Evolutionary conservation across 2,797 vertebrate genomes (phyloP), one percentile per base, ranked within the genome.

Genomic region (Thaleichthys pacificus): DNA sequence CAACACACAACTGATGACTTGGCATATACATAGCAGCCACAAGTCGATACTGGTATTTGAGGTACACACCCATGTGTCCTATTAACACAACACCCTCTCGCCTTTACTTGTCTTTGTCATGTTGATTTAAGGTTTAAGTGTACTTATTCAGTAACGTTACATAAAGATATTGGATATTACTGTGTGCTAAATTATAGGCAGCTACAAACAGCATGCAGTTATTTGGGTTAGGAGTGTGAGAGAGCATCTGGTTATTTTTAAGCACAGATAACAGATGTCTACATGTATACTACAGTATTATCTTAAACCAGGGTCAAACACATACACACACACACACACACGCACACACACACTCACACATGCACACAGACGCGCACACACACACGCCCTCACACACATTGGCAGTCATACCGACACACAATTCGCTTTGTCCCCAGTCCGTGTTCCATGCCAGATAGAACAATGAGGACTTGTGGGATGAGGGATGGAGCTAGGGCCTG

Each of bases 361-460:
- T 15, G 28, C 49, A 30, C n/a, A 28, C 54, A 32, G 49, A 30
- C 38, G 15, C 28, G 14, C 22, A 0, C 54, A 19, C 67, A 35
- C 67, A 11, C 49, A 57, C 12, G 3, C 51, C 61, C 74, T 79
- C 69, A 75, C 76, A 80, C 67, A 75, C 77, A 84, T 64, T 79
- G 80, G 76, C 56, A 49, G 17, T 12, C 47, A 15, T 66, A 66
- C 57, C 15, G 65, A 62, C 58, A 35, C 35, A 21, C 66, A 75
- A 75, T 9, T 30, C 71, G 61, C 82, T 84, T 90, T 92, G 84
- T 90, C 77, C 82, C 69, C 73, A 72, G 54, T 73, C 74, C 79
- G 79, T 83, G 81, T 82, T 90, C 85, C 86, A 82, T 85, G 80
- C 58, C 77, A 75, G 47, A 73, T 75, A 83, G 87, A 86, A 90